phyloP scores from a whole-genome alignment of 1,140 invertebrate genomes.

The Drosophila simulans region DNA sequence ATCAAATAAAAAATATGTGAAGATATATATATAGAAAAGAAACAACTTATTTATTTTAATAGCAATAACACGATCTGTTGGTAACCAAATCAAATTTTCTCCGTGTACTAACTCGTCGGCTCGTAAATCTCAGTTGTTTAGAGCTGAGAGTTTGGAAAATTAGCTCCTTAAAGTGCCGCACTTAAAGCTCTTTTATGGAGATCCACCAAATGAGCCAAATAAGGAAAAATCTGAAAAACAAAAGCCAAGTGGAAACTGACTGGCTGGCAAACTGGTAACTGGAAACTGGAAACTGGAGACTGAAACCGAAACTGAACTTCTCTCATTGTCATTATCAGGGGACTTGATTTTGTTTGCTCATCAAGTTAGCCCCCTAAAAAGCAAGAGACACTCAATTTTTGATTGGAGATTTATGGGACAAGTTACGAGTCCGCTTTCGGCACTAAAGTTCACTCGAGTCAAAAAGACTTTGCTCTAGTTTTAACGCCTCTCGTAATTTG shows the following conservation, averaged over 20 bases:
- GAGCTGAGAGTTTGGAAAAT: neutral
- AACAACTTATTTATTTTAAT: too few species aligned
- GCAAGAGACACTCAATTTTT: slow-evolving; percentile 66
- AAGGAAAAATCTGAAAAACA: slow-evolving; percentile 5
- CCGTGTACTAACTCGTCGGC: slow-evolving; percentile 22
- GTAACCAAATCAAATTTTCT: neutral
- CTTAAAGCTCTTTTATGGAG: slow-evolving; percentile 45
- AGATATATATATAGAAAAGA: neutral
- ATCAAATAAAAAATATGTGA: too few species aligned
- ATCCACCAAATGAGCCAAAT: slow-evolving; percentile 22
- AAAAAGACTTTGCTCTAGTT: slow-evolving; percentile 69
- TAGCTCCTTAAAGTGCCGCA: slow-evolving; percentile 57
- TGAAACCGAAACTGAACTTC: slow-evolving; percentile 27
- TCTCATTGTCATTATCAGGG: slow-evolving; percentile 47
- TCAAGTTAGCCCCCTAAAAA: slow-evolving; percentile 24
- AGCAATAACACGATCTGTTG: too few species aligned
- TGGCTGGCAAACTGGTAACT: too few species aligned
- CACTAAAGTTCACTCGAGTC: slow-evolving; percentile 57
- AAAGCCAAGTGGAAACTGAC: slow-evolving; percentile 4
- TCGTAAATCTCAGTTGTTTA: slow-evolving; percentile 53
- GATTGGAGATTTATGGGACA: slow-evolving; percentile 68
- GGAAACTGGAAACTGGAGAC: neutral
- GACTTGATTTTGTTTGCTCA: slow-evolving; percentile 53
- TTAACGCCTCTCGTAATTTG: slow-evolving; percentile 74
- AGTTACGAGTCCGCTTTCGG: slow-evolving; percentile 50